A percentile compares a stretch with the other conserved stretches of the same genome.
Evolutionary conservation across 2,888 invertebrate species (phyloP).

Genomic region (Heteromyza rotundicornis): DNA sequence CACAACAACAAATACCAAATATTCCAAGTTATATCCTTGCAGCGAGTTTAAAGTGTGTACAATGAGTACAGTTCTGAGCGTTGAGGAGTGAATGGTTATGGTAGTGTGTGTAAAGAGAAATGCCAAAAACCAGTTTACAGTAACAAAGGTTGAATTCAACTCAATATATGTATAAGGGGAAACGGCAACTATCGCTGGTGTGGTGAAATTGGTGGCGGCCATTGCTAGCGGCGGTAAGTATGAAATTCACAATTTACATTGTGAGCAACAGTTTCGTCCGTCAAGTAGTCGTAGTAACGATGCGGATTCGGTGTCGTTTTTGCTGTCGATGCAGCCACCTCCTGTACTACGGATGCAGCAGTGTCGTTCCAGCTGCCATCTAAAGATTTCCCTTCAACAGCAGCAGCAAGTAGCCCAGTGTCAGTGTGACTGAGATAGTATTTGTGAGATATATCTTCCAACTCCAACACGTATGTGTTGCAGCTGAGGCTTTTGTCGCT

Average conservation of each 20-base stretch:
- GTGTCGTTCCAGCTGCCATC: neutral
- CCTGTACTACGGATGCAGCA: neutral
- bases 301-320: neutral
- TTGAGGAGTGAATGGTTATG: too few species aligned
- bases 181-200: neutral
- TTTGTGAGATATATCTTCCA: neutral
- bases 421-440: too few species aligned
- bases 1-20: neutral
- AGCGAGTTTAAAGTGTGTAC: too few species aligned
- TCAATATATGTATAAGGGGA: too few species aligned
- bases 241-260: neutral
- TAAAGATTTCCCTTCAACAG: too few species aligned
- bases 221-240: neutral
- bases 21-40: neutral
- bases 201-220: neutral
- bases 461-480: neutral
- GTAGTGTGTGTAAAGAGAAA: neutral
- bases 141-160: neutral
- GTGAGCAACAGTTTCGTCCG: neutral
- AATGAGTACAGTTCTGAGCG: neutral
- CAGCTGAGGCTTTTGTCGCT: neutral
- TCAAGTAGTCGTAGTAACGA: neutral
- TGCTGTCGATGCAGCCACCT: neutral
- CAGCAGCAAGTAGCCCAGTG: neutral
- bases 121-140: neutral